Conservation (phyloP, 2,797 vertebrate genomes). For the Acanthis flammea region DNA sequence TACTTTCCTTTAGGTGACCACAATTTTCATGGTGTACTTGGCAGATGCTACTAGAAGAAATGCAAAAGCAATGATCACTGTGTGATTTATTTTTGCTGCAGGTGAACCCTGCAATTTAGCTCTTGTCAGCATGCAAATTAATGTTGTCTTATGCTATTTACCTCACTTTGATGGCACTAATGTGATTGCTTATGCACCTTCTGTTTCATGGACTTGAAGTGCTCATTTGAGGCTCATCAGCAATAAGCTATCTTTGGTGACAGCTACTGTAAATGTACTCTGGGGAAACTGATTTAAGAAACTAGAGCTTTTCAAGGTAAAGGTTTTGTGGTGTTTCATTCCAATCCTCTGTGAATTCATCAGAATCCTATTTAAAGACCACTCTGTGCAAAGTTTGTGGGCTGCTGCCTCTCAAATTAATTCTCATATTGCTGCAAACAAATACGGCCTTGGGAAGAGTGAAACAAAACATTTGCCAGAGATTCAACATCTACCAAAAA, state of each 20-base stretch:
- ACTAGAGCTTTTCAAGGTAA: slow-evolving; percentile 27
- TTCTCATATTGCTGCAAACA: neutral
- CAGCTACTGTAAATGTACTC: slow-evolving; percentile 39
- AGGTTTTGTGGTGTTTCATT: slow-evolving; percentile 8
- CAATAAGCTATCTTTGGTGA: slow-evolving; percentile 47
- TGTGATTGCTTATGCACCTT: slow-evolving; percentile 36
- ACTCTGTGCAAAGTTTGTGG: neutral
- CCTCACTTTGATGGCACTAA: slow-evolving; percentile 22
- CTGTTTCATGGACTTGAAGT: slow-evolving; percentile 20
- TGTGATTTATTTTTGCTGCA: slow-evolving; percentile 29
- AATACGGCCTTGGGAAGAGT: neutral
- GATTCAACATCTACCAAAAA: neutral
- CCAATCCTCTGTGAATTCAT: neutral
- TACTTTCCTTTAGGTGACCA: neutral
- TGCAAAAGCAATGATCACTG: slow-evolving; percentile 5
- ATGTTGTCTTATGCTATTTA: slow-evolving; percentile 51
- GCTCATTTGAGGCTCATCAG: slow-evolving; percentile 25
- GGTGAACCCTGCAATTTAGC: slow-evolving; percentile 55
- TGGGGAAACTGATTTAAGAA: slow-evolving; percentile 4
- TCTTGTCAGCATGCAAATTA: slow-evolving; percentile 56
- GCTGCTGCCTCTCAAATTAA: neutral
- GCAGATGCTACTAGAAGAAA: slow-evolving; percentile 25
- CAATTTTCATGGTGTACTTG: slow-evolving; percentile 31
- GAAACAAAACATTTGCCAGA: neutral
- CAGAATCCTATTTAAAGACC: slow-evolving; percentile 36